Percentiles rank a stretch among this genome's conserved stretches.
phyloP scores from a whole-genome alignment of 1,140 invertebrate genomes.

The Dendrolimus kikuchii region DNA sequence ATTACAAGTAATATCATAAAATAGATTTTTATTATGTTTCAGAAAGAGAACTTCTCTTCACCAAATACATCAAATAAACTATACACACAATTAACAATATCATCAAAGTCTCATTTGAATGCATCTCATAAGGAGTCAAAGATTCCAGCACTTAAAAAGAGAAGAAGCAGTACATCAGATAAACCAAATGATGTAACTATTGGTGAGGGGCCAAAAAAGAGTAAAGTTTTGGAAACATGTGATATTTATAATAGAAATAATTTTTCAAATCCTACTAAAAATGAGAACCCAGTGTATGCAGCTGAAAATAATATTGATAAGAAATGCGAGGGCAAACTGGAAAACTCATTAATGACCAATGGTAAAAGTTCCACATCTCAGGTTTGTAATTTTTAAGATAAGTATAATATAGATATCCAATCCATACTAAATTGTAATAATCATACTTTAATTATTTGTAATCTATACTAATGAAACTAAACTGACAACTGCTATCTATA shows the following conservation, averaged over 20 bases:
- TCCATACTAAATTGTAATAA: too few species aligned
- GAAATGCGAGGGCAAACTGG: constrained; percentile 41
- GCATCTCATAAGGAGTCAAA: constrained; percentile 45
- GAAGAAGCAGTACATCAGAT: constrained; percentile 59
- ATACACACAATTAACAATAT: constrained; percentile 62
- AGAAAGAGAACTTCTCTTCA: constrained; percentile 57
- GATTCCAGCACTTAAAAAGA: constrained; percentile 53
- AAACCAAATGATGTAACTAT: constrained; percentile 52
- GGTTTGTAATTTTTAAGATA: constrained; percentile 19
- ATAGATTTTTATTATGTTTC: constrained; percentile 23
- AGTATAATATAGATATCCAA: too few species aligned
- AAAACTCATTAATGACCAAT: constrained; percentile 33
- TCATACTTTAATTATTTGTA: too few species aligned
- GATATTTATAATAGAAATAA: constrained; percentile 53
- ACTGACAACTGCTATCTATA: too few species aligned
- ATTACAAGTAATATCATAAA: constrained; percentile 1
- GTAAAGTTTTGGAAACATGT: constrained; percentile 48
- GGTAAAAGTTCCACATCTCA: constrained; percentile 40
- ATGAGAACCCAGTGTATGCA: constrained; percentile 32
- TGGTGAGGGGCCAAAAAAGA: constrained; percentile 45
- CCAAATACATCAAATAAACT: constrained; percentile 58
- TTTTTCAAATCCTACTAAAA: constrained; percentile 33
- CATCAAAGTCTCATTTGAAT: constrained; percentile 44
- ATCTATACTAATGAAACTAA: too few species aligned
- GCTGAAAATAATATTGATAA: constrained; percentile 52